Evolutionary conservation across 2,797 vertebrate species (phyloP).

Genomic region (Clarias platycephalus): DNA sequence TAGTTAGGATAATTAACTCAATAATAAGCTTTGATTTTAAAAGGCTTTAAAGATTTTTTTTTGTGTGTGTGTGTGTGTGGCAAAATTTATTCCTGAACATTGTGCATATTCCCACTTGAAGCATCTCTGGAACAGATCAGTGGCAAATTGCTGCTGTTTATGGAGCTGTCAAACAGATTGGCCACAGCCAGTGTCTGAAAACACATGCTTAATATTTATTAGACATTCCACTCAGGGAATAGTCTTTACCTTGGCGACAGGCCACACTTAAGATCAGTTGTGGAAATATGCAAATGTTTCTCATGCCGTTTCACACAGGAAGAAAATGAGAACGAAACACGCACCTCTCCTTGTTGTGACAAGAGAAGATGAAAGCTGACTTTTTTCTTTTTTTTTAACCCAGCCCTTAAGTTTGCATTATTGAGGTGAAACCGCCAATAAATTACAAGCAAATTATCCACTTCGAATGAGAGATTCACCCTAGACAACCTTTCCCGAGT

Average conservation of each 20-base stretch:
- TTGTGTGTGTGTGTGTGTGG: neutral
- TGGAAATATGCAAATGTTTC: conserved; percentile 45
- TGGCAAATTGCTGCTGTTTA: conserved; percentile 33
- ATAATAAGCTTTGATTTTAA: neutral
- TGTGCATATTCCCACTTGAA: conserved; percentile 18
- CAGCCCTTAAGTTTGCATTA: conserved; percentile 26
- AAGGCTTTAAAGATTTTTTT: neutral
- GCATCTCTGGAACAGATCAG: conserved; percentile 30
- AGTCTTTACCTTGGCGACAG: conserved; percentile 38
- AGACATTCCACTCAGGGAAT: conserved; percentile 41
- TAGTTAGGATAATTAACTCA: neutral
- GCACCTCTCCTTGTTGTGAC: conserved; percentile 23
- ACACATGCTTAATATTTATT: conserved; percentile 53
- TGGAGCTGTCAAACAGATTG: conserved; percentile 46
- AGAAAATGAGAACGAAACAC: neutral
- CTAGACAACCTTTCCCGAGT: conserved; percentile 25
- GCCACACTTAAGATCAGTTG: conserved; percentile 45
- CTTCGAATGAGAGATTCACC: conserved; percentile 30
- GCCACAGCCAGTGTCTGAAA: conserved; percentile 36
- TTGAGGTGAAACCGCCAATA: conserved; percentile 32
- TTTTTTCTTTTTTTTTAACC: neutral
- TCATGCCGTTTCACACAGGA: conserved; percentile 26
- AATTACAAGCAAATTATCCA: conserved; percentile 43
- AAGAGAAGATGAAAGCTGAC: conserved; percentile 5
- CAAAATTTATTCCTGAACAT: conserved; percentile 5